These are phyloP conservation scores for Anthoscopus minutus DNA, from an alignment of 2,113 vertebrate species.

Conservation along the genomic window DNA sequence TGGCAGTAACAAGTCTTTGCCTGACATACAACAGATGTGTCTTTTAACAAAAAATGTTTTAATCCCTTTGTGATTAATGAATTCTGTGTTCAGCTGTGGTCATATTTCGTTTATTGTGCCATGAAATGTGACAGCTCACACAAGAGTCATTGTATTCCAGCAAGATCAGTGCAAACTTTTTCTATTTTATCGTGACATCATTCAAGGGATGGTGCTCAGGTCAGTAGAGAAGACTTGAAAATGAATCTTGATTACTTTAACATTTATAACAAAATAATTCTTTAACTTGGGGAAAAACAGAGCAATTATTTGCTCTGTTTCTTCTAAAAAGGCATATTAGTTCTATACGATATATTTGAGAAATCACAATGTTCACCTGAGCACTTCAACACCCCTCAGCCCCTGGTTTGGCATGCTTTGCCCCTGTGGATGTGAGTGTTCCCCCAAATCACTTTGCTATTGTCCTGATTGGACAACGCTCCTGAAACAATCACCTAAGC, in stretches of 20 bases:
- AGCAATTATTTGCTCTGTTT: not conserved
- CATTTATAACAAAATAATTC: not conserved
- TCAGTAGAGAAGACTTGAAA: not conserved
- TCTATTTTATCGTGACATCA: not conserved
- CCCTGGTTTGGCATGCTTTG: not conserved
- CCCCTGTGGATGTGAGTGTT: not conserved
- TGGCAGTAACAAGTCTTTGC: not conserved
- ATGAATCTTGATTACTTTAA: not conserved
- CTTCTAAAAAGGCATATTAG: not conserved
- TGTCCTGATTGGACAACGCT: not conserved
- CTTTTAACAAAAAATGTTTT: not conserved
- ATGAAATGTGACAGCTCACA: not conserved
- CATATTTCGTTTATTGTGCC: not conserved
- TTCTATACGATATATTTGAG: not conserved
- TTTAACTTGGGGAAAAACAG: not conserved
- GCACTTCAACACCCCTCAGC: not conserved
- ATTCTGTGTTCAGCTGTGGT: not conserved
- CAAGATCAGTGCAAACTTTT: not conserved
- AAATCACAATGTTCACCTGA: not conserved
- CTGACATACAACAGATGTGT: not conserved
- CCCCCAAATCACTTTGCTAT: not conserved
- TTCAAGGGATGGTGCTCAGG: not conserved
- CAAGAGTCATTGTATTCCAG: not conserved
- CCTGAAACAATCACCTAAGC: not conserved
- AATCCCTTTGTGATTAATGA: not conserved